Evolutionary conservation across 2,797 vertebrate genomes (phyloP).

Genomic region (Momotus momota): DNA sequence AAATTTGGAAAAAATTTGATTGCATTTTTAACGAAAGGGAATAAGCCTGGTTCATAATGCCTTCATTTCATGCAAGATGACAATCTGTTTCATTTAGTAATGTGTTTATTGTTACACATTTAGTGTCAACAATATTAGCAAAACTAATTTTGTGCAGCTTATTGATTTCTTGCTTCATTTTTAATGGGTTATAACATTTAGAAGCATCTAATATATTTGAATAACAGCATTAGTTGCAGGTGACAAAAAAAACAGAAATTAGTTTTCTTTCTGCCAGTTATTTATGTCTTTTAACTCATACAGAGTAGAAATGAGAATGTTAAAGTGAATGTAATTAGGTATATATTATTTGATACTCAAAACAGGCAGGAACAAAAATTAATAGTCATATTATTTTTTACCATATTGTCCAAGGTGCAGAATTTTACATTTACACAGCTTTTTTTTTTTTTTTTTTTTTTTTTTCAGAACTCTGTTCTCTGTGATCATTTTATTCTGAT

Average conservation of each 20-base stretch:
- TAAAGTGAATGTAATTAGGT: background rate
- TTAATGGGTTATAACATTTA: background rate
- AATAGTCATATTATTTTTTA: background rate
- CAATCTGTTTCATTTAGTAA: conserved; percentile 34
- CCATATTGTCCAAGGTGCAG: background rate
- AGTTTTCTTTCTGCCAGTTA: background rate
- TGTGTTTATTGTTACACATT: conserved; percentile 16
- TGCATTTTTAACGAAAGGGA: conserved; percentile 4
- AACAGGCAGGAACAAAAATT: background rate
- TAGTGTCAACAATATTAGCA: conserved; percentile 29
- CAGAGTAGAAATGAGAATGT: background rate
- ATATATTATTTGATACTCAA: background rate
- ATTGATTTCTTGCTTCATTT: conserved; percentile 26
- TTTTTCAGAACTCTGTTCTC: background rate
- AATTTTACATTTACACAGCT: background rate
- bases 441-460: too few species aligned
- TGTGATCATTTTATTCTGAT: background rate
- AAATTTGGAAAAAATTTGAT: conserved; percentile 39
- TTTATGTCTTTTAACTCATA: background rate
- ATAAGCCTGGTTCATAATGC: conserved; percentile 4
- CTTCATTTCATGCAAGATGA: conserved; percentile 38
- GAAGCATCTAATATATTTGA: background rate
- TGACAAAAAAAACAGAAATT: background rate
- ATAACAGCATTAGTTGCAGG: background rate
- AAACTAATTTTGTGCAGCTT: conserved; percentile 11